Conservation (phyloP, 2,797 vertebrate species). For the Delichon dasypus region DNA sequence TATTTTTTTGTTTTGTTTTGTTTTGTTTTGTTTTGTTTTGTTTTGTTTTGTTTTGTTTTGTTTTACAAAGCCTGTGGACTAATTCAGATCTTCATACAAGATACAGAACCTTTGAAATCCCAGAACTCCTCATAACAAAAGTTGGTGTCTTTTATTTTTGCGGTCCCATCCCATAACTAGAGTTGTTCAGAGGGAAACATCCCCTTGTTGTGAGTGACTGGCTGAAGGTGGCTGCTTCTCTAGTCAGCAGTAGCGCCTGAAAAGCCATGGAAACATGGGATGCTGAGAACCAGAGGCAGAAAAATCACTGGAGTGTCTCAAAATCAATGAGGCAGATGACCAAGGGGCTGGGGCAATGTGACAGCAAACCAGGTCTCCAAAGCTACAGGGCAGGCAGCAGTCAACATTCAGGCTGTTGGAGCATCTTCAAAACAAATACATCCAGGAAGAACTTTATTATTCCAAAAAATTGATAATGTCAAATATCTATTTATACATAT, state of each 20-base stretch:
- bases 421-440: background rate
- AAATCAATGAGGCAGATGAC: background rate
- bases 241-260: background rate
- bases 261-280: background rate
- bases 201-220: fast-evolving
- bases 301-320: background rate
- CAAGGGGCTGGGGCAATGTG: background rate
- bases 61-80: background rate
- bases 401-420: background rate
- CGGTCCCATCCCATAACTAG: background rate
- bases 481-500: background rate
- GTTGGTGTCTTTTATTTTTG: background rate
- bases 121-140: background rate
- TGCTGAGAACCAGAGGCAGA: background rate
- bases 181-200: background rate
- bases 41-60: background rate
- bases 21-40: background rate
- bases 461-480: background rate
- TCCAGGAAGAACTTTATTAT: background rate
- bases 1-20: background rate
- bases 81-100: background rate
- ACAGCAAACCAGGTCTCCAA: background rate
- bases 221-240: background rate
- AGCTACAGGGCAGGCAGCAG: background rate
- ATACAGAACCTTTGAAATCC: background rate